Evolutionary conservation across 1,140 invertebrate species (phyloP), one percentile per base, ranked within the genome.

Genomic region (Aphis gossypii): DNA sequence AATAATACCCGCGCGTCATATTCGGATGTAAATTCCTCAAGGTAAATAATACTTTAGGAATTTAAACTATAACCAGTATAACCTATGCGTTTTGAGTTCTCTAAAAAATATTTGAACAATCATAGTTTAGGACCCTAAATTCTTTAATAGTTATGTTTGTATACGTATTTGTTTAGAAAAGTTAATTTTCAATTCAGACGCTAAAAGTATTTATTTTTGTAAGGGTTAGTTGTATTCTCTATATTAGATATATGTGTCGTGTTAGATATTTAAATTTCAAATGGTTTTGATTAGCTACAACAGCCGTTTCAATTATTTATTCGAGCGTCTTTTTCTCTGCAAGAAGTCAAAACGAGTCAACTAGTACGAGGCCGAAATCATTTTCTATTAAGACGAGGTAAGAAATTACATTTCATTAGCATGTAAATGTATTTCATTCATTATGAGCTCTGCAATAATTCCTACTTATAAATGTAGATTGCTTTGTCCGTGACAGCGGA

Each of bases 281-380:
- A 76, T 76, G n/a, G n/a, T 76, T 76, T 76, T 76, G n/a, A 76
- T 76, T 76, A n/a, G 18, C 60, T n/a, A n/a, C 60, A n/a, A n/a
- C 60, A n/a, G 30, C 60, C 4, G n/a, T n/a, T 1, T 76, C 4
- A 76, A 76, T 76, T 76, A 7, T 23, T 51, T 54, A 76, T 76
- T 76, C 30, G 4, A 76, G 14, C n/a, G 14, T 76, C 0, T 41
- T 83, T 83, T 83, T 18, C 11, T 44, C 9, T 25, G 41, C 11
- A 9, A 87, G 25, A 87, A 87, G 21, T 86, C 82, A 25, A 25
- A 41, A 46, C 83, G 6, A 86, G 41, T 86, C 30, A 84, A 87
- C 30, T 87, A 30, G 44, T 1, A 5, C 44, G 41, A 46, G 84
- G 84, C 44, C 84, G 48, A 87, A 87, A 87, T 87, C 25, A 46